Percentiles rank a stretch among this genome's conserved stretches.
Conservation (phyloP, 2,888 invertebrate species). For the Rotaria socialis region DNA sequence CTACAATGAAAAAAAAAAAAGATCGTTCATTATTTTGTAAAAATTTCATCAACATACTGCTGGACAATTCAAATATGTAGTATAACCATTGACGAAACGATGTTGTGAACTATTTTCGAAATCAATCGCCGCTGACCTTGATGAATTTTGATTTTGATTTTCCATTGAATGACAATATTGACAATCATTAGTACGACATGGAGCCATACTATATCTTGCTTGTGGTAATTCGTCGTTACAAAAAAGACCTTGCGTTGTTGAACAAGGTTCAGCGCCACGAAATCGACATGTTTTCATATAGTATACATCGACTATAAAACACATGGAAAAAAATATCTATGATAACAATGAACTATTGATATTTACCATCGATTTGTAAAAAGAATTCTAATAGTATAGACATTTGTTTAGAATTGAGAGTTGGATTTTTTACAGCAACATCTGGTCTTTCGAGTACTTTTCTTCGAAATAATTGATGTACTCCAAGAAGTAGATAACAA, state of each 20-base stretch:
- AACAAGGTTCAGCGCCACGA: too few relatives aligned
- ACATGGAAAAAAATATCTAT: too few relatives aligned
- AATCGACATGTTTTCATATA: not conserved
- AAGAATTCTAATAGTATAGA: not conserved
- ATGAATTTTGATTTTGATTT: too few relatives aligned
- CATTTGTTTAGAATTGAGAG: not conserved
- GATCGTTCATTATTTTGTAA: too few relatives aligned
- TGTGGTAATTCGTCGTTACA: not conserved
- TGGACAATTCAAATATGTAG: not conserved
- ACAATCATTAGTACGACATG: not conserved
- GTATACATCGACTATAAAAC: too few relatives aligned
- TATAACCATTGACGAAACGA: not conserved
- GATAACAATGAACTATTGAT: too few relatives aligned
- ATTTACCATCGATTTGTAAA: not conserved
- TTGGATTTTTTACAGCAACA: not conserved
- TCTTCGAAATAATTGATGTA: not conserved
- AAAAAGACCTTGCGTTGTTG: too few relatives aligned
- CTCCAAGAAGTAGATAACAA: not conserved
- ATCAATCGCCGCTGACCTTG: too few relatives aligned
- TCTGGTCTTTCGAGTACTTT: too few relatives aligned
- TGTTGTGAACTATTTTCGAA: not conserved
- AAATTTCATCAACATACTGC: not conserved
- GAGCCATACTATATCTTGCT: not conserved
- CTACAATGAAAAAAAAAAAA: not conserved
- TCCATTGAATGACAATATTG: not conserved